A percentile compares a stretch with the other conserved stretches of the same genome.
Conservation (phyloP, 2,797 vertebrate genomes). For the Phalanger gymnotis region DNA sequence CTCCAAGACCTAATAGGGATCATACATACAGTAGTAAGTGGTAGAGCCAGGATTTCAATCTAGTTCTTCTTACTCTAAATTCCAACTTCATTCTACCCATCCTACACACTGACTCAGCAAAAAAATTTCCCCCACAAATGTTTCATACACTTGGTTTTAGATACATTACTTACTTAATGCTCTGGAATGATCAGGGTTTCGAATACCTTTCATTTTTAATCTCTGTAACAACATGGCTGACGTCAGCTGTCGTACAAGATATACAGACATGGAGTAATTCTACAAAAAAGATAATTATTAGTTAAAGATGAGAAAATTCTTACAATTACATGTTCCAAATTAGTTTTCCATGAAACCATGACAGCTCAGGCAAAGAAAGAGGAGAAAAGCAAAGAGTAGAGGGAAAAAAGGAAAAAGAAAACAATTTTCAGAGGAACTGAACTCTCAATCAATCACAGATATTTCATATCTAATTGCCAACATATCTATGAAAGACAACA, state of each 20-base stretch:
- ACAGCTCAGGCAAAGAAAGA: neutral
- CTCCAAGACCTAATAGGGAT: no score
- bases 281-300: constrained; percentile 79
- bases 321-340: constrained; percentile 49
- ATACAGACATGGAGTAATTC: constrained; percentile 98
- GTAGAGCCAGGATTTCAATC: neutral
- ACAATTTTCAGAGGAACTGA: constrained; percentile 32
- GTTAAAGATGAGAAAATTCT: constrained; percentile 59
- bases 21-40: neutral
- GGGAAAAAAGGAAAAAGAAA: neutral
- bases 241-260: constrained; percentile 96
- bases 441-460: constrained; percentile 26
- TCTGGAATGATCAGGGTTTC: constrained; percentile 99
- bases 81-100: neutral
- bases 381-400: neutral
- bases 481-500: neutral
- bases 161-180: constrained; percentile 92
- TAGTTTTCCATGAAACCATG: constrained; percentile 46
- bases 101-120: neutral
- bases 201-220: constrained; percentile 97
- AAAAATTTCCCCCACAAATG: neutral
- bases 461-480: constrained; percentile 30
- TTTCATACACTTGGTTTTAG: constrained; percentile 27
- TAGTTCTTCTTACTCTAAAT: neutral
- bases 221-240: constrained; percentile 96